Evolutionary conservation across 2,113 vertebrate genomes (phyloP).

Genomic region (Leptobrachium leishanense): DNA sequence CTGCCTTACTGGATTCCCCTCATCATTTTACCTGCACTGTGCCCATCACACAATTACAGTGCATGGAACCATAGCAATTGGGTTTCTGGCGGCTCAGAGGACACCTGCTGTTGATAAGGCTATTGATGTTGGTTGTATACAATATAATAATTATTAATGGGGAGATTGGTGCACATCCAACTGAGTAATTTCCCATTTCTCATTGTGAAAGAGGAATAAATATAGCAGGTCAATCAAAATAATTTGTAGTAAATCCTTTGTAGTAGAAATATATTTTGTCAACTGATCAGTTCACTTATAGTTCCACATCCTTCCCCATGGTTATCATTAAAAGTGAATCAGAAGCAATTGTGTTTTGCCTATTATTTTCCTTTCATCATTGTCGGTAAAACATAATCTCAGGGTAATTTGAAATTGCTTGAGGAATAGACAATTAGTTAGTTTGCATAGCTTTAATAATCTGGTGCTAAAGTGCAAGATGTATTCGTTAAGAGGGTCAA

Average conservation of each 20-base stretch:
- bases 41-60: too few relatives aligned
- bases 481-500: conserved; percentile 1
- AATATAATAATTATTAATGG: too few relatives aligned
- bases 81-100: too few relatives aligned
- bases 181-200: too few relatives aligned
- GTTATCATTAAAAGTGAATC: conserved; percentile 4
- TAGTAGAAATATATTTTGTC: background rate
- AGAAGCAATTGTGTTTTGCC: too few relatives aligned
- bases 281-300: background rate
- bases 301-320: background rate
- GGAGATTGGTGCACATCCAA: too few relatives aligned
- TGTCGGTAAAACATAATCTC: conserved; percentile 19
- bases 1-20: too few relatives aligned
- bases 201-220: background rate
- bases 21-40: too few relatives aligned
- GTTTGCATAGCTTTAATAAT: conserved; percentile 25
- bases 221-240: background rate
- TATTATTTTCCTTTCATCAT: conserved; percentile 16
- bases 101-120: too few relatives aligned
- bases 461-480: background rate
- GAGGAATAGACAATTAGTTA: conserved; percentile 14
- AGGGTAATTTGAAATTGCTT: conserved; percentile 8
- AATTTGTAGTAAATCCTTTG: background rate
- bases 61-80: too few relatives aligned
- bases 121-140: too few relatives aligned